A percentile compares a stretch with the other conserved stretches of the same genome.
Evolutionary conservation across 2,888 invertebrate genomes (phyloP).

Genomic region (Megastigmus dorsalis): DNA sequence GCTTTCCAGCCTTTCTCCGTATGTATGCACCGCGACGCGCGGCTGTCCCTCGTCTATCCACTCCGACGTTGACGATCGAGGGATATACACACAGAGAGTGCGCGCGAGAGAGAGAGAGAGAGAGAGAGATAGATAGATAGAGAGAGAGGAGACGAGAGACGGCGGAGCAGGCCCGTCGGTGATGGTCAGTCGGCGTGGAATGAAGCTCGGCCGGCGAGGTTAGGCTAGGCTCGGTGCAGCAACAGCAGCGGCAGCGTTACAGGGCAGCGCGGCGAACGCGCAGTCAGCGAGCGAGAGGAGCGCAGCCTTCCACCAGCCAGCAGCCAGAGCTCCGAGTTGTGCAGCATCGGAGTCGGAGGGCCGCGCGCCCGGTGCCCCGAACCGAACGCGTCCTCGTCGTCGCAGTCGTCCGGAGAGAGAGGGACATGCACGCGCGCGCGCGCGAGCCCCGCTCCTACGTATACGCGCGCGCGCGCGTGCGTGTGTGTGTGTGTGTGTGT

Average conservation of each 20-base stretch:
- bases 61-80: not conserved
- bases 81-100: not conserved
- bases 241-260: conserved; percentile 8
- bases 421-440: conserved; percentile 13
- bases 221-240: conserved; percentile 68
- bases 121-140: not conserved
- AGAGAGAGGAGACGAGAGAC: not conserved
- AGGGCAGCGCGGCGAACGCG: conserved; percentile 44
- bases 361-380: not conserved
- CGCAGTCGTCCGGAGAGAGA: conserved; percentile 18
- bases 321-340: not conserved
- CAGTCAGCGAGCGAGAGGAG: conserved; percentile 7
- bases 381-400: too few species aligned
- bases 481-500: too few species aligned
- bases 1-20: not conserved
- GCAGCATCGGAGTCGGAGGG: conserved; percentile 21
- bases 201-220: conserved; percentile 71
- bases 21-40: not conserved
- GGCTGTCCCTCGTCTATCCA: not conserved
- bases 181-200: conserved; percentile 72
- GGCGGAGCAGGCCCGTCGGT: conserved; percentile 72
- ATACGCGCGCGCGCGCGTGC: not conserved
- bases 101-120: not conserved
- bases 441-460: not conserved
- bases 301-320: too few species aligned